Percentiles rank a stretch among this genome's conserved stretches.
Evolutionary conservation across 2,797 vertebrate genomes (phyloP).

Genomic region (Gymnoscopelus braueri): DNA sequence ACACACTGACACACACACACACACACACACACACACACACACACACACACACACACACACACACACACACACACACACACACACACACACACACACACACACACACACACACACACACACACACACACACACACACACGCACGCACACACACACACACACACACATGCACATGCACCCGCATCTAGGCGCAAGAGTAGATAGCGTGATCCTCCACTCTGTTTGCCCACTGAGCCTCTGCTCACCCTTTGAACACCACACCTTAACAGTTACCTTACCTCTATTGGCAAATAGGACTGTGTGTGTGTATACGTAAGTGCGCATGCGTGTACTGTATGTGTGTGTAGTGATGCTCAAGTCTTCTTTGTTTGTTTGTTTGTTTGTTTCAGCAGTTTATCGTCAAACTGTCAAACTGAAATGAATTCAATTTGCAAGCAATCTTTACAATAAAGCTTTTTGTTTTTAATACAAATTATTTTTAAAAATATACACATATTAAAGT

Average conservation of each 20-base stretch:
- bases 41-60: background rate
- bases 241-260: conserved; percentile 74
- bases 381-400: background rate
- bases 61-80: conserved; percentile 11
- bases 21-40: background rate
- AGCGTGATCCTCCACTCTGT: conserved; percentile 63
- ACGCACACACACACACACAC: conserved; percentile 7
- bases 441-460: conserved; percentile 61
- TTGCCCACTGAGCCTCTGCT: conserved; percentile 59
- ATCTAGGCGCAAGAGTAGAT: conserved; percentile 40
- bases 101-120: background rate
- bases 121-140: background rate
- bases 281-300: conserved; percentile 14
- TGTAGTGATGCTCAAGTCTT: conserved; percentile 3
- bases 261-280: conserved; percentile 32
- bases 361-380: background rate
- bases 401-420: conserved; percentile 1
- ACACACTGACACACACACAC: conserved; percentile 18
- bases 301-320: conserved; percentile 11
- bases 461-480: conserved; percentile 72
- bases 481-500: conserved; percentile 64
- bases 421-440: conserved; percentile 3
- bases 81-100: conserved; percentile 4
- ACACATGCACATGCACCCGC: conserved; percentile 4
- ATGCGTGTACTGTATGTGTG: background rate